These are phyloP conservation scores for Syritta pipiens DNA, from an alignment of 2,888 invertebrate species.

Conservation along the genomic window DNA sequence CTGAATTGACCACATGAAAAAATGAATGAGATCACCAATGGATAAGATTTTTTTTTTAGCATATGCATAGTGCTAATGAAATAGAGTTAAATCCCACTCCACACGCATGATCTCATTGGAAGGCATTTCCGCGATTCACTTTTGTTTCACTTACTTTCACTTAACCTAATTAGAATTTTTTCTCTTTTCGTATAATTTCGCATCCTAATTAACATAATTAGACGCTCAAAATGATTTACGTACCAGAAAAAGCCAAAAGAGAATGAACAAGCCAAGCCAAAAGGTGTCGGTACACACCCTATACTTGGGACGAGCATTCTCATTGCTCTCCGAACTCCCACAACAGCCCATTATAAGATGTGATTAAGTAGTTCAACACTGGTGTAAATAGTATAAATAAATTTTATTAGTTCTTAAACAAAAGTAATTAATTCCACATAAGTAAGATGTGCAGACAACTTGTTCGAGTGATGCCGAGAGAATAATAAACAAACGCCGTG, in stretches of 20 bases:
- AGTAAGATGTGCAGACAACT: not conserved
- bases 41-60: constrained; percentile 8
- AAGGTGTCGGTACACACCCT: constrained; percentile 91
- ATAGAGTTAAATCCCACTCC: not conserved
- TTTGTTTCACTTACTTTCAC: constrained; percentile 29
- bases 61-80: constrained; percentile 7
- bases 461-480: constrained; percentile 10
- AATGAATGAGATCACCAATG: constrained; percentile 55
- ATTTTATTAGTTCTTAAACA: constrained; percentile 2
- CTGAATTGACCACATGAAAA: not conserved
- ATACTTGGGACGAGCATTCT: constrained; percentile 80
- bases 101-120: constrained; percentile 29
- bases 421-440: not conserved
- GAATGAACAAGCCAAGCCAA: constrained; percentile 88
- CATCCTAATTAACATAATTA: constrained; percentile 21
- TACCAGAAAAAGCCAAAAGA: constrained; percentile 93
- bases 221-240: constrained; percentile 71
- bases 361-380: not conserved
- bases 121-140: constrained; percentile 30
- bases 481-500: constrained; percentile 46
- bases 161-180: constrained; percentile 40
- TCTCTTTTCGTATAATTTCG: constrained; percentile 1
- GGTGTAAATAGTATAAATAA: not conserved
- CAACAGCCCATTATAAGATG: constrained; percentile 83
- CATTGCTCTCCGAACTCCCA: constrained; percentile 82